Evolutionary conservation across 2,113 vertebrate species (phyloP), one percentile per base, ranked within the genome.

Genomic region (Plecturocebus donacophilus): DNA sequence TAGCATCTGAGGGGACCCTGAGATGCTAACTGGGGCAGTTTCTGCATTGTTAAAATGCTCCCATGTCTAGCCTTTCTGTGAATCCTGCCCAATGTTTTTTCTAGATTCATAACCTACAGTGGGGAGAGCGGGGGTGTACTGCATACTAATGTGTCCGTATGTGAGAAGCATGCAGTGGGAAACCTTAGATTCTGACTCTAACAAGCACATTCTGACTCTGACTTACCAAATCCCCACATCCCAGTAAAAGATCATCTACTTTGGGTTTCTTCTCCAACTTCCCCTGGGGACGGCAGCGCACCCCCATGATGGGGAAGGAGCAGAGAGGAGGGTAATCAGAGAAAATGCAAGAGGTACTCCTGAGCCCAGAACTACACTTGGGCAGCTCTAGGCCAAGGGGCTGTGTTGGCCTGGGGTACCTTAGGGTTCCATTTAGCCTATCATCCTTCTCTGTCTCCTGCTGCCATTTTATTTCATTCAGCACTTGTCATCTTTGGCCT

Each of bases 121-220:
- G 49, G 85, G 40, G 82, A 61, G 64, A 42, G 40, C 0, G 66
- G 81, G 45, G 92, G 71, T 0, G 17, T n/a, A 8, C 88, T 68
- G 93, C 85, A 90, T 54, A 58, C 88, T 68, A 90, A 97, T 82
- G 54, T 73, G 88, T 47, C 95, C 93, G 7, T 38, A 47, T 86
- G 93, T 86, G 89, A 89, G 64, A 32, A 54, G 81, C 66, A 45
- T 1, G 25, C 5, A 52, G 73, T 1, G 6, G 49, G 38, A 58
- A 94, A 70, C 66, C 76, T 23, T 10, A 42, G 95, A 38, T 42
- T 71, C 86, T 70, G 75, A 47, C 66, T 42, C 30, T 23, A 82
- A n/a, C 17, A 14, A 94, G 93, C 93, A 86, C 56, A 47, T 82
- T 71, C 64, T 12, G 58, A 90, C 61, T 47, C 66, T 80, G 52